Conservation (phyloP, 1,140 invertebrate species). For the Apocrypta bakeri region DNA sequence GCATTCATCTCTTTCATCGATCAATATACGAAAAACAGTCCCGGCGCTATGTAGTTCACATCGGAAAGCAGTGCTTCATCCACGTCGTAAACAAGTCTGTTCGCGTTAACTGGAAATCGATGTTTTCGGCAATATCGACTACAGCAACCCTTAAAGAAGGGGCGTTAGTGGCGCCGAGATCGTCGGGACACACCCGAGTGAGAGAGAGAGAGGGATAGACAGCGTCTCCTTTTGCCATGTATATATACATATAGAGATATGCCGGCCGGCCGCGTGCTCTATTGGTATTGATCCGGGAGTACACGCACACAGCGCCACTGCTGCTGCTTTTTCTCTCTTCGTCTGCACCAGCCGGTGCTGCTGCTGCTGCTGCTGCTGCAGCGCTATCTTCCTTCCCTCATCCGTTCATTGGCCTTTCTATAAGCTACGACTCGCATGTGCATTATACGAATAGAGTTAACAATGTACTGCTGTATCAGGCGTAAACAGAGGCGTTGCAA, state of each 20-base stretch:
- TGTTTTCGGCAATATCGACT: constrained; percentile 34
- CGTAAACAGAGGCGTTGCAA: too few species aligned
- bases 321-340: constrained; percentile 31
- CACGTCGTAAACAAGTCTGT: background rate
- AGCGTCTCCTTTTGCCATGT: constrained; percentile 14
- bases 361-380: constrained; percentile 23
- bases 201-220: constrained; percentile 46
- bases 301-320: constrained; percentile 50
- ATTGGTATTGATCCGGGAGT: constrained; percentile 62
- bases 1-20: too few species aligned
- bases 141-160: background rate
- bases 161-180: constrained; percentile 51
- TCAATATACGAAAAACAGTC: too few species aligned
- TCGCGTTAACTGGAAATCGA: constrained; percentile 3
- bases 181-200: constrained; percentile 58
- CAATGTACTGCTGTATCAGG: too few species aligned
- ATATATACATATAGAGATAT: constrained; percentile 52
- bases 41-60: too few species aligned
- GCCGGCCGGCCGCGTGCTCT: constrained; percentile 39
- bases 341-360: constrained; percentile 13
- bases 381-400: constrained; percentile 2
- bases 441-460: background rate
- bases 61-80: background rate
- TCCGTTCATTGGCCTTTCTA: constrained; percentile 31
- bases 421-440: background rate